Percentiles rank a stretch among this genome's conserved stretches.
Evolutionary conservation across 2,113 vertebrate genomes (phyloP).

Genomic region (Menidia beryllina): DNA sequence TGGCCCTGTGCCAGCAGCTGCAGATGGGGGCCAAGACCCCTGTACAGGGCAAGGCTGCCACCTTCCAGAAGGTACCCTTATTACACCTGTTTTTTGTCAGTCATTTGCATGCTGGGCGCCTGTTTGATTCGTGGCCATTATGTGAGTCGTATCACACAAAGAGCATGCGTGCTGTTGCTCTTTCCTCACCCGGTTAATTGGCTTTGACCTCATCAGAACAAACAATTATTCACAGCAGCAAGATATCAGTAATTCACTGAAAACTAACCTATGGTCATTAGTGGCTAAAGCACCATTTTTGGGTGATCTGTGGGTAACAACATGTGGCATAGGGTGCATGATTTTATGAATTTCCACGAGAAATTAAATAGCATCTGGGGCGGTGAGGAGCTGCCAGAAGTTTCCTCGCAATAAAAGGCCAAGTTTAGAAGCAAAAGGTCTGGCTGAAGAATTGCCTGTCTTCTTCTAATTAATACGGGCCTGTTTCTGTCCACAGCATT

Average conservation of each 20-base stretch:
- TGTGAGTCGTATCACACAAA: constrained; percentile 6
- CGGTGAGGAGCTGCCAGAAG: constrained; percentile 29
- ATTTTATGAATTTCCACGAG: constrained; percentile 50
- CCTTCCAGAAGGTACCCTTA: constrained; percentile 89
- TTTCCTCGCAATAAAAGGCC: constrained; percentile 56
- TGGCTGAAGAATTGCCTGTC: constrained; percentile 23
- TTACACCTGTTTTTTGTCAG: not conserved
- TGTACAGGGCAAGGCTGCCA: constrained; percentile 91
- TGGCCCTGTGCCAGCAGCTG: constrained; percentile 89
- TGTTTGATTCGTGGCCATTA: constrained; percentile 7
- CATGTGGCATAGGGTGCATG: constrained; percentile 16
- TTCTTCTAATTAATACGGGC: constrained; percentile 51
- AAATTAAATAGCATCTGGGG: constrained; percentile 55
- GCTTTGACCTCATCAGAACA: constrained; percentile 16
- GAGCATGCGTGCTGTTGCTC: not conserved
- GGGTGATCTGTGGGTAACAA: constrained; percentile 39
- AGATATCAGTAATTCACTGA: constrained; percentile 1
- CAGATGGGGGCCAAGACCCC: constrained; percentile 87
- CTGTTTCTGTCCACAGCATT: constrained; percentile 31
- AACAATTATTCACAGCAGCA: constrained; percentile 3
- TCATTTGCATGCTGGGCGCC: not conserved
- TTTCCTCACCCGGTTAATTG: constrained; percentile 5
- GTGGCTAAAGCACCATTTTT: constrained; percentile 22
- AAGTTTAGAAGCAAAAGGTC: constrained; percentile 60
- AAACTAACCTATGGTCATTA: constrained; percentile 8